Evolutionary conservation across 1,140 invertebrate species (phyloP).

Genomic region (Galleria mellonella): DNA sequence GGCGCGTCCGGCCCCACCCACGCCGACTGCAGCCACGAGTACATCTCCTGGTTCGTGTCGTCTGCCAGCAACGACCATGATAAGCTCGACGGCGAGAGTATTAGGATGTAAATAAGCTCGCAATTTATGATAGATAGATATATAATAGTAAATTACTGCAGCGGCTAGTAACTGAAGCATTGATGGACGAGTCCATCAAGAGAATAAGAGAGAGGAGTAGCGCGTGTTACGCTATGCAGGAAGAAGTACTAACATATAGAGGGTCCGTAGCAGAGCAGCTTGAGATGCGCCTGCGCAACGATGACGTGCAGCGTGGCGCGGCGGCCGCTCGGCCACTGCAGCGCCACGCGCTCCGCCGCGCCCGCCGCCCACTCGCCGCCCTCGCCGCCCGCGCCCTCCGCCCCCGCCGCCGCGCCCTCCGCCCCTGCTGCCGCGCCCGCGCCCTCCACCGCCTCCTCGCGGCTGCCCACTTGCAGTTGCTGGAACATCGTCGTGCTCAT

Average conservation of each 20-base stretch:
- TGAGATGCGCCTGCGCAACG: slow-evolving; percentile 96
- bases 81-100: too few relatives aligned
- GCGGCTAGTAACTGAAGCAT: too few relatives aligned
- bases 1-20: slow-evolving; percentile 89
- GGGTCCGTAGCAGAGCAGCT: slow-evolving; percentile 88
- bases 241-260: slow-evolving; percentile 66
- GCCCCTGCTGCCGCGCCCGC: too few relatives aligned
- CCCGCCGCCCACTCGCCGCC: slow-evolving; percentile 77
- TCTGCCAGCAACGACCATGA: slow-evolving; percentile 17
- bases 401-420: slow-evolving; percentile 1
- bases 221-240: too few relatives aligned
- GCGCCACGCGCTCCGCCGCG: slow-evolving; percentile 71
- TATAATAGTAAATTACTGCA: too few relatives aligned
- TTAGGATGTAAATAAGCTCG: too few relatives aligned
- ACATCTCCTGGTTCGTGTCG: slow-evolving; percentile 68
- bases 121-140: too few relatives aligned
- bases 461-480: slow-evolving; percentile 1
- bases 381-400: neutral
- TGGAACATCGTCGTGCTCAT: too few relatives aligned
- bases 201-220: too few relatives aligned
- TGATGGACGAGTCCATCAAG: too few relatives aligned
- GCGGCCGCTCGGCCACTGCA: slow-evolving; percentile 90
- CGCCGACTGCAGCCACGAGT: slow-evolving; percentile 82
- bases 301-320: slow-evolving; percentile 90
- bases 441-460: neutral